These are phyloP conservation scores for Tenthredo mesomela DNA, from an alignment of 2,888 invertebrate species.

Conservation along the genomic window DNA sequence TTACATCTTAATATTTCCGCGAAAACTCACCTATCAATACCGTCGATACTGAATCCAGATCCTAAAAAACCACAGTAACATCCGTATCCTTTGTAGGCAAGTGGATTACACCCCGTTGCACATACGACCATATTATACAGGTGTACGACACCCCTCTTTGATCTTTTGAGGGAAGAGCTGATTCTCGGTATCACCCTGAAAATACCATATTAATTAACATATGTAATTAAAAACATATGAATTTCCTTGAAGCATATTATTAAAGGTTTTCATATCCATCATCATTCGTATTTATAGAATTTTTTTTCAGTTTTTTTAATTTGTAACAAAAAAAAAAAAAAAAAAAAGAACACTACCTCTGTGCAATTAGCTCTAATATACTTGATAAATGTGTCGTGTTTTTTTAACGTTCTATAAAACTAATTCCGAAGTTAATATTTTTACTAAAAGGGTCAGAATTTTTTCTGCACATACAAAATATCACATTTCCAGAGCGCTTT, in stretches of 20 bases:
- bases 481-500: too few relatives aligned
- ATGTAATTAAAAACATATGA: not conserved
- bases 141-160: constrained; percentile 88
- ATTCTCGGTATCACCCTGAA: not conserved
- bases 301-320: not conserved
- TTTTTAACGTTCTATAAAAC: not conserved
- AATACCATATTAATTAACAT: not conserved
- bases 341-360: not conserved
- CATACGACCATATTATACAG: constrained; percentile 93
- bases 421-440: not conserved
- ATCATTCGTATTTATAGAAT: not conserved
- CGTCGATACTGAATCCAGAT: constrained; percentile 88
- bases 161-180: constrained; percentile 71
- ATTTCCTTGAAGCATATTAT: not conserved
- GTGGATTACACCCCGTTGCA: constrained; percentile 91
- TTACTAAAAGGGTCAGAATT: not conserved
- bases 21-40: constrained; percentile 85
- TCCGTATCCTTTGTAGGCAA: constrained; percentile 92
- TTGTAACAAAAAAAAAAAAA: not conserved
- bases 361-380: not conserved
- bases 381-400: not conserved
- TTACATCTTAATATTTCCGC: not conserved
- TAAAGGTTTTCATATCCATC: not conserved
- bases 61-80: constrained; percentile 95
- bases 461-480: not conserved